Conservation (phyloP, 2,888 invertebrate genomes). For the Troilus luridus region DNA sequence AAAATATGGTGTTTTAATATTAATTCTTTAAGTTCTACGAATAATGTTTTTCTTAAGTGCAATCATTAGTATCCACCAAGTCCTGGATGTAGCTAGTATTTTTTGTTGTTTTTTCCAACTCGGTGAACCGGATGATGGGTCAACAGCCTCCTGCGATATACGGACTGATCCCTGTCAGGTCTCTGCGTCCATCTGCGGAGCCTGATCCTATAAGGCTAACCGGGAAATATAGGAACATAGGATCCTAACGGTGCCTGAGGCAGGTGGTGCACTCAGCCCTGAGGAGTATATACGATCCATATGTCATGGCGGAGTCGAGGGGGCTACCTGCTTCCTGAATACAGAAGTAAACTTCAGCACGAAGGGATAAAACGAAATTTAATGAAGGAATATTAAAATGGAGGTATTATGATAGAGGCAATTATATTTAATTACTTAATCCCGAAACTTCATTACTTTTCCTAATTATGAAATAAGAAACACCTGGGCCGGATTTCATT, state of each 20-base stretch:
- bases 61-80: no score
- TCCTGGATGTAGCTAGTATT: no score
- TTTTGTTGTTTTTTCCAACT: background rate
- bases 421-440: background rate
- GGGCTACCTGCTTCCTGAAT: background rate
- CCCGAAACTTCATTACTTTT: background rate
- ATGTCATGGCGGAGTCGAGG: background rate
- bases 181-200: background rate
- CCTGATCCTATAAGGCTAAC: background rate
- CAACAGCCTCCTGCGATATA: background rate
- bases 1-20: no score
- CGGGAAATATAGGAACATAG: background rate
- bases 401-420: background rate
- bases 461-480: background rate
- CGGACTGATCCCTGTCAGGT: background rate
- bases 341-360: background rate
- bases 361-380: background rate
- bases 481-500: background rate
- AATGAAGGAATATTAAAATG: background rate
- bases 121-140: background rate
- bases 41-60: no score
- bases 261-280: background rate
- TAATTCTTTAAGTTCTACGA: no score
- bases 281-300: background rate
- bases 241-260: background rate